phyloP scores from a whole-genome alignment of 2,888 invertebrate genomes.

The Pediacus dermestoides region DNA sequence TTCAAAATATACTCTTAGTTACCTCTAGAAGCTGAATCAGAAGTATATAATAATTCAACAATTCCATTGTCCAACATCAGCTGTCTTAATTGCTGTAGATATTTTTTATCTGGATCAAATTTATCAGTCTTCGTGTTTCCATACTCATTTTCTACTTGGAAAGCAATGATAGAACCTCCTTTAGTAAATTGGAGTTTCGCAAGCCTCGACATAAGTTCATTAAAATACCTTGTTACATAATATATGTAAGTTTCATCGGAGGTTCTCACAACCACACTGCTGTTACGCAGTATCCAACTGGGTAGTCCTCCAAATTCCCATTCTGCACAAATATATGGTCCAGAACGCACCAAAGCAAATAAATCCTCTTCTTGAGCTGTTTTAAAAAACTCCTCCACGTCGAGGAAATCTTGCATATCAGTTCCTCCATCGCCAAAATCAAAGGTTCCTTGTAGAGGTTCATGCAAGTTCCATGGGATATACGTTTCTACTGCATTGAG shows the following conservation, averaged over 20 bases:
- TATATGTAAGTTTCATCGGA: constrained; percentile 42
- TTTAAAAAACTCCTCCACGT: constrained; percentile 63
- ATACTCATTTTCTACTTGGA: constrained; percentile 72
- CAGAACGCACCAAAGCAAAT: constrained; percentile 76
- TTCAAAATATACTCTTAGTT: too few relatives aligned
- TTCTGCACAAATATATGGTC: constrained; percentile 92
- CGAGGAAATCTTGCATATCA: constrained; percentile 54
- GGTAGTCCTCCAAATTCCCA: constrained; percentile 61
- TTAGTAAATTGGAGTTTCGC: constrained; percentile 58
- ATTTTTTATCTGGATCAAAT: constrained; percentile 37
- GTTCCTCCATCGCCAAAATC: constrained; percentile 56
- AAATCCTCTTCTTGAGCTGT: constrained; percentile 75
- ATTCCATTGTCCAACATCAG: constrained; percentile 29
- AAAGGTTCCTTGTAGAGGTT: constrained; percentile 60
- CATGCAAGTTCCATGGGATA: constrained; percentile 87
- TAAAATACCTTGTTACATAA: constrained; percentile 46
- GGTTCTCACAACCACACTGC: constrained; percentile 49
- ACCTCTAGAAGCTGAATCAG: constrained; percentile 40
- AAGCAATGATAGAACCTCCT: constrained; percentile 83
- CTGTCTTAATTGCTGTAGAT: constrained; percentile 45
- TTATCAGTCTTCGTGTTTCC: constrained; percentile 48
- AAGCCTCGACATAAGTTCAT: constrained; percentile 52
- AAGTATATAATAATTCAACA: constrained; percentile 48
- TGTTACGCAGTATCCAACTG: constrained; percentile 43
- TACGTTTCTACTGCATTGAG: constrained; percentile 85